Evolutionary conservation across 2,888 invertebrate species (phyloP), one percentile per base, ranked within the genome.

Genomic region (Volucella inanis): DNA sequence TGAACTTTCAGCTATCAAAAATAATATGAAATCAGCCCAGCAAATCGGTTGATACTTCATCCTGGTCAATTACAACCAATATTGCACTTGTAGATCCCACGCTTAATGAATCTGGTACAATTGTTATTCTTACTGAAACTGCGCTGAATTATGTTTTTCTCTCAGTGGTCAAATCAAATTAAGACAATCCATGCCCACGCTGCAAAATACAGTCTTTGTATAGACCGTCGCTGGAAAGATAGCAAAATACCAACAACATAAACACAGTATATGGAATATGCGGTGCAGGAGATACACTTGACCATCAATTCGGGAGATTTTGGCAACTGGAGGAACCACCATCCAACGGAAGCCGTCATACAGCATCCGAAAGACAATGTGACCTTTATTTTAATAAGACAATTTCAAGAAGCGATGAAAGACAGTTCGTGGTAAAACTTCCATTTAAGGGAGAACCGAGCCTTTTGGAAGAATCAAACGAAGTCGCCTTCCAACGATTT

Each of bases 41-140:
- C 12, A 31, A n/a, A 49, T 47, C 47, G 22, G 9, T 49, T 9
- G 49, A 49, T 9, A 12, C 47, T 9, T n/a, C 54, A 22, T 65
- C 47, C n/a, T 83, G 74, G 55, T 64, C 67, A 22, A 74, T 86
- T 41, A 80, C 74, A 3, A 18, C 14, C 49, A 87, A 83, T 54
- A 64, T 83, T 47, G n/a, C 72, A 47, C 68, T 83, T 1, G 83
- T 76, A 11, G 82, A 87, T 55, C 82, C 76, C 76, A 12, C 3
- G 31, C n/a, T 87, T 82, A 41, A 54, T 39, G 10, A 71, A 76
- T 14, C 39, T n/a, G 14, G n/a, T 11, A n/a, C 49, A n/a, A 49
- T 49, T 6, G 49, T 4, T 49, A 2, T 6, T n/a, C 49, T 49
- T n/a, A 49, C 6, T 49, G 49, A 2, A n/a, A n/a, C n/a, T n/a